Conservation (phyloP, 1,140 invertebrate genomes). For the Drosophila grimshawi region DNA sequence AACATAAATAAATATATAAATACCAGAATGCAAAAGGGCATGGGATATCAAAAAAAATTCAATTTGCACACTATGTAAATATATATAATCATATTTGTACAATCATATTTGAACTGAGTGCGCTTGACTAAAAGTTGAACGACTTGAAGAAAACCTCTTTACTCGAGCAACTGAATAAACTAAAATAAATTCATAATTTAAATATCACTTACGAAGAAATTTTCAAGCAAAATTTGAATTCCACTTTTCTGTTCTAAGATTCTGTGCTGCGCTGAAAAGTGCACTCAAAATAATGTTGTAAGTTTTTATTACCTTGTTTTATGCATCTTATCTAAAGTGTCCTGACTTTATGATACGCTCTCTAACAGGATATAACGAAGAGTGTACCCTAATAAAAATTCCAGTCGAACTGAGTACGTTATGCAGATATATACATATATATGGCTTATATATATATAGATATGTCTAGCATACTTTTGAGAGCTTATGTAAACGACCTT, state of each 20-base stretch:
- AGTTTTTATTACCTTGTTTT: too few relatives aligned
- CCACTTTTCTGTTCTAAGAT: background rate
- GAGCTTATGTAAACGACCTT: constrained; percentile 68
- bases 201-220: background rate
- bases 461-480: constrained; percentile 69
- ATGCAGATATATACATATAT: constrained; percentile 13
- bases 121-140: background rate
- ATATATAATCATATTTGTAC: constrained; percentile 13
- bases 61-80: background rate
- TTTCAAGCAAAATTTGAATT: background rate
- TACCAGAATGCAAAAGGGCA: background rate
- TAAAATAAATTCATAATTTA: background rate
- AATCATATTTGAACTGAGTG: background rate
- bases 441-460: background rate
- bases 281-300: background rate
- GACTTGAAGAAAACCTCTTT: too few relatives aligned
- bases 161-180: background rate
- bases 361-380: background rate
- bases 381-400: constrained; percentile 8
- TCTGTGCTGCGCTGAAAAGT: background rate
- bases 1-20: constrained; percentile 24
- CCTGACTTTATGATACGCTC: background rate
- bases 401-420: constrained; percentile 7
- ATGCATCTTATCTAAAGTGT: background rate
- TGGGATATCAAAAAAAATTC: background rate